These are phyloP conservation scores for Rhagium mordax DNA, from an alignment of 2,888 invertebrate species.

Conservation along the genomic window DNA sequence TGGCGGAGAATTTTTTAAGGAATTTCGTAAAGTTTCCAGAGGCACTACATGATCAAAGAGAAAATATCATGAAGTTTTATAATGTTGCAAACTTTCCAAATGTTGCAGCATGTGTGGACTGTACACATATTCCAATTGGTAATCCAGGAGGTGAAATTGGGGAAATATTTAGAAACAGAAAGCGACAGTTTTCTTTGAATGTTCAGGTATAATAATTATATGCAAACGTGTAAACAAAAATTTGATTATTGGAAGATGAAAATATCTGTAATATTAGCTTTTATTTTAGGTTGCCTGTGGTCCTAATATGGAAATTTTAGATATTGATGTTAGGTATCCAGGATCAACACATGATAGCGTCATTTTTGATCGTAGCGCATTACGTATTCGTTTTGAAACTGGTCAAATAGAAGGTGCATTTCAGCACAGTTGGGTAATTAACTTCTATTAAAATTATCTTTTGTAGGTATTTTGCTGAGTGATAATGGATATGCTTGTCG, in stretches of 20 bases:
- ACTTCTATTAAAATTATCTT: not conserved
- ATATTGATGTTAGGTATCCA: constrained; percentile 38
- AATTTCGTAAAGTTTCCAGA: not conserved
- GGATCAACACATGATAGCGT: constrained; percentile 39
- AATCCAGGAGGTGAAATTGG: constrained; percentile 39
- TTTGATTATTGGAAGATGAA: not conserved
- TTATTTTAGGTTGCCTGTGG: constrained; percentile 29
- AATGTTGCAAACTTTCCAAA: constrained; percentile 23
- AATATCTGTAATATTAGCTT: not conserved
- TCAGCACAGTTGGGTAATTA: not conserved
- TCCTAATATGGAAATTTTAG: constrained; percentile 36
- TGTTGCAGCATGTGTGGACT: constrained; percentile 40
- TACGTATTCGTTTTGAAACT: constrained; percentile 31
- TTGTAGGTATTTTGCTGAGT: constrained; percentile 37
- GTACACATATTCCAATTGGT: constrained; percentile 39
- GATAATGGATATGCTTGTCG: constrained; percentile 51
- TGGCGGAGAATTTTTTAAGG: not conserved
- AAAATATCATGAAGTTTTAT: constrained; percentile 37
- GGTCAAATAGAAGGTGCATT: constrained; percentile 28
- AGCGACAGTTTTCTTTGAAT: constrained; percentile 15
- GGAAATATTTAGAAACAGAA: constrained; percentile 42
- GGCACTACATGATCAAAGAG: constrained; percentile 9
- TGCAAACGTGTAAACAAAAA: not conserved
- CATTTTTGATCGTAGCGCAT: not conserved
- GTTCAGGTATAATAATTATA: not conserved